phyloP scores from a whole-genome alignment of 1,140 invertebrate species.

The Nasonia giraulti region DNA sequence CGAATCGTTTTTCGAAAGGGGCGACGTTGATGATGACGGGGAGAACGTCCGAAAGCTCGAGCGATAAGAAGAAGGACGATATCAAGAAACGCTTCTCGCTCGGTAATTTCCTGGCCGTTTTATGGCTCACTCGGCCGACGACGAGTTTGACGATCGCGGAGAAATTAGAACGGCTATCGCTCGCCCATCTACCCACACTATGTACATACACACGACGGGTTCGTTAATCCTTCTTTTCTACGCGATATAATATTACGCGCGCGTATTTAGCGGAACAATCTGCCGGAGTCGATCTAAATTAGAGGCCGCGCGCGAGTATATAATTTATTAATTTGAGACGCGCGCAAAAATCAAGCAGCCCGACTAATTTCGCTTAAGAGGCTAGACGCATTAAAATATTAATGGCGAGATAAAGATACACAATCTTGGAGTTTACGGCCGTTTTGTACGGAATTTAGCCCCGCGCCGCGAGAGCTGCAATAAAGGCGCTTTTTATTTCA shows the following conservation, averaged over 20 bases:
- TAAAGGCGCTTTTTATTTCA: background rate
- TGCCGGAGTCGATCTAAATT: constrained; percentile 11
- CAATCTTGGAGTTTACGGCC: constrained; percentile 32
- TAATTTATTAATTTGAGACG: constrained; percentile 32
- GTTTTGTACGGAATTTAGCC: constrained; percentile 24
- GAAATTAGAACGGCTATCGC: constrained; percentile 43
- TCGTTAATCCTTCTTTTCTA: background rate
- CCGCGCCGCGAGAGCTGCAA: background rate
- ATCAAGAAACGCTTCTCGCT: constrained; percentile 39
- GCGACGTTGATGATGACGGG: constrained; percentile 30
- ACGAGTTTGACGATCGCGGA: constrained; percentile 44
- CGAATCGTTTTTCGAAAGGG: constrained; percentile 42
- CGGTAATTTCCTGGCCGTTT: constrained; percentile 50
- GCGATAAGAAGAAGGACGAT: constrained; percentile 43
- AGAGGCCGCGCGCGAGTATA: background rate
- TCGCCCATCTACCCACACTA: background rate
- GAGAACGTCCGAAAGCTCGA: constrained; percentile 35
- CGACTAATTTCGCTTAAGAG: constrained; percentile 43
- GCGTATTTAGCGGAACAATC: constrained; percentile 3
- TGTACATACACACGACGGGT: background rate
- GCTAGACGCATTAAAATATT: constrained; percentile 36
- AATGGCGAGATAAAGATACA: constrained; percentile 39
- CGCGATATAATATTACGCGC: background rate
- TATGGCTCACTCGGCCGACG: constrained; percentile 25
- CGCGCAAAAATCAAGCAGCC: background rate